These are phyloP conservation scores for Heliopora coerulea DNA, from an alignment of 92 coral and sea anemone genomes.

Conservation along the genomic window DNA sequence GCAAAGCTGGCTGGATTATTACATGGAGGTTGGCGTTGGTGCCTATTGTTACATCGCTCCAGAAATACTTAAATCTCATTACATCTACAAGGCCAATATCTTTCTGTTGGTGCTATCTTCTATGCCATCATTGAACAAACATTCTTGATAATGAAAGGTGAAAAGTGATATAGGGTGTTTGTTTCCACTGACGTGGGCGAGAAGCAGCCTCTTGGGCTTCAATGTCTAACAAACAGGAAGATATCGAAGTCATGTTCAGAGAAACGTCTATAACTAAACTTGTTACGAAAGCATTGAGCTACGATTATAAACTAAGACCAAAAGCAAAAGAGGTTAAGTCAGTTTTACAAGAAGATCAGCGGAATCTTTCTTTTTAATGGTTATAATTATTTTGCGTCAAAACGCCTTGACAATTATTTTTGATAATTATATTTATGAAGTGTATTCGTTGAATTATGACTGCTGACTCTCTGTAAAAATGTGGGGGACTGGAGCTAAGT, in stretches of 20 bases:
- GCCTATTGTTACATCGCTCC: constrained; percentile 45
- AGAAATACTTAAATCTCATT: constrained; percentile 23
- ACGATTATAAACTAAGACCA: constrained; percentile 5
- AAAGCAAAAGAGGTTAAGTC: not conserved
- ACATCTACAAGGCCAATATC: constrained; percentile 45
- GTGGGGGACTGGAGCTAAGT: too few species aligned
- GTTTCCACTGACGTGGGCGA: not conserved
- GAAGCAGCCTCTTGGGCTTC: constrained; percentile 31
- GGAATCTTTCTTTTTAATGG: too few species aligned
- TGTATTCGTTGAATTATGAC: too few species aligned
- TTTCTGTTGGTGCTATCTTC: constrained; percentile 48
- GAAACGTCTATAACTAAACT: not conserved
- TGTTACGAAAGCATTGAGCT: not conserved
- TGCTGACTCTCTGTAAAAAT: too few species aligned
- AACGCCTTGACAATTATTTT: too few species aligned
- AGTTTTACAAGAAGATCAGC: too few species aligned
- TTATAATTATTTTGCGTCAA: too few species aligned
- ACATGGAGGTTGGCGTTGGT: constrained; percentile 23
- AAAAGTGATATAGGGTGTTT: constrained; percentile 45
- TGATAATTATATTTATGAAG: too few species aligned
- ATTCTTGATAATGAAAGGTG: not conserved
- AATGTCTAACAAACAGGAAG: constrained; percentile 7
- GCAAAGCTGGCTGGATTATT: not conserved
- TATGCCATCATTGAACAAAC: constrained; percentile 43
- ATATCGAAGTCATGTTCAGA: not conserved